A percentile compares a stretch with the other conserved stretches of the same genome.
Evolutionary conservation across 1,140 invertebrate genomes (phyloP).

Genomic region (Drosophila arawakana): DNA sequence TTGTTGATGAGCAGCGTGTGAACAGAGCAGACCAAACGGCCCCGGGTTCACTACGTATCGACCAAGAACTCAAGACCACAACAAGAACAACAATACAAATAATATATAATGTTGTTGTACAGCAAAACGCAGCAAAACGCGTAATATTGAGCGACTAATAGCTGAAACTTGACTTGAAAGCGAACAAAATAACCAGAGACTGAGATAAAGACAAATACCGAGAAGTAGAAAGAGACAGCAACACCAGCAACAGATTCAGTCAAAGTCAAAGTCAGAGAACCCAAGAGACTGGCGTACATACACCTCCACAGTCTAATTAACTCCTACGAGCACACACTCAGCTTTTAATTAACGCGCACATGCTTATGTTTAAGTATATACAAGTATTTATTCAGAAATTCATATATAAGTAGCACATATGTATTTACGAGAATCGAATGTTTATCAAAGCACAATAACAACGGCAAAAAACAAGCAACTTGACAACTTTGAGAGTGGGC

Average conservation of each 20-base stretch:
- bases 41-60: slow-evolving; percentile 31
- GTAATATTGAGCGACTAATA: slow-evolving; percentile 82
- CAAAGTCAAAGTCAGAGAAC: slow-evolving; percentile 21
- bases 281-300: slow-evolving; percentile 43
- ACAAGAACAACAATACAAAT: slow-evolving; percentile 44
- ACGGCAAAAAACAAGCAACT: slow-evolving; percentile 62
- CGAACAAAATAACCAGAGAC: slow-evolving; percentile 54
- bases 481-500: slow-evolving; percentile 47
- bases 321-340: slow-evolving; percentile 68
- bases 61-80: slow-evolving; percentile 39
- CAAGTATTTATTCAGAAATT: slow-evolving; percentile 12
- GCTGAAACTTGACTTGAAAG: slow-evolving; percentile 80
- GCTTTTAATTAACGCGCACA: slow-evolving; percentile 71
- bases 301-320: slow-evolving; percentile 82
- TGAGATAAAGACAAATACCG: slow-evolving; percentile 8
- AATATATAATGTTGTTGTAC: slow-evolving; percentile 50
- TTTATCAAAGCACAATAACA: slow-evolving; percentile 60
- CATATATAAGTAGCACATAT: slow-evolving; percentile 14
- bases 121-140: slow-evolving; percentile 55
- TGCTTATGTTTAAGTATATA: slow-evolving; percentile 33
- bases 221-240: background rate
- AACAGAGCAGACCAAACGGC: slow-evolving; percentile 63
- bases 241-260: too few species aligned
- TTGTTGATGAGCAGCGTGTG: slow-evolving; percentile 83
- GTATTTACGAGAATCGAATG: slow-evolving; percentile 60